Evolutionary conservation across 1,140 invertebrate genomes (phyloP).

Genomic region (Heliconius congener): DNA sequence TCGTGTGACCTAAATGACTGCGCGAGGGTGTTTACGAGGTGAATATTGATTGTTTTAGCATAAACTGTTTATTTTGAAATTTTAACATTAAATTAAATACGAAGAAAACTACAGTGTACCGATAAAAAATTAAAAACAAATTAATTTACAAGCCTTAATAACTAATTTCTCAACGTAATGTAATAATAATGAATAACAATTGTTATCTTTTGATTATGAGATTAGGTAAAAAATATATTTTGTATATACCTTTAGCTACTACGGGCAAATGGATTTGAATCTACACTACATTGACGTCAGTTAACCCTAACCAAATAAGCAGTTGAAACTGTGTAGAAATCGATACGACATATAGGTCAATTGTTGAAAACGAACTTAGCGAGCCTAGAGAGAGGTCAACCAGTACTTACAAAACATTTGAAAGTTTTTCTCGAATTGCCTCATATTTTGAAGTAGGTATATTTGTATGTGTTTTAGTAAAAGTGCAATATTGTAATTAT

Average conservation of each 20-base stretch:
- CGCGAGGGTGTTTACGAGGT: slow-evolving; percentile 45
- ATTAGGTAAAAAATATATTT: no score
- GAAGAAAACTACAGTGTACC: no score
- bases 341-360: slow-evolving; percentile 44
- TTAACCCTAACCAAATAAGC: not conserved
- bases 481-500: slow-evolving; percentile 2
- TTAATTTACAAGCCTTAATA: no score
- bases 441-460: slow-evolving; percentile 1
- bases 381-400: slow-evolving; percentile 10
- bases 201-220: no score
- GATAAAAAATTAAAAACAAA: no score
- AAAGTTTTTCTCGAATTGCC: slow-evolving; percentile 15
- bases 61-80: not conserved
- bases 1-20: slow-evolving; percentile 39
- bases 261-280: not conserved
- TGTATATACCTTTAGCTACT: no score
- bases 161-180: no score
- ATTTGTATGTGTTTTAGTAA: not conserved
- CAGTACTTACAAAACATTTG: slow-evolving; percentile 12
- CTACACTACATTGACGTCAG: not conserved
- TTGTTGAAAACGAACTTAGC: slow-evolving; percentile 24
- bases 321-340: slow-evolving; percentile 23
- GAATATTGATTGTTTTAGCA: slow-evolving; percentile 22
- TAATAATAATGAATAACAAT: no score
- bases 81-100: not conserved